Evolutionary conservation across 2,888 invertebrate species (phyloP), one percentile per base, ranked within the genome.

Genomic region (Esperia sulphurella): DNA sequence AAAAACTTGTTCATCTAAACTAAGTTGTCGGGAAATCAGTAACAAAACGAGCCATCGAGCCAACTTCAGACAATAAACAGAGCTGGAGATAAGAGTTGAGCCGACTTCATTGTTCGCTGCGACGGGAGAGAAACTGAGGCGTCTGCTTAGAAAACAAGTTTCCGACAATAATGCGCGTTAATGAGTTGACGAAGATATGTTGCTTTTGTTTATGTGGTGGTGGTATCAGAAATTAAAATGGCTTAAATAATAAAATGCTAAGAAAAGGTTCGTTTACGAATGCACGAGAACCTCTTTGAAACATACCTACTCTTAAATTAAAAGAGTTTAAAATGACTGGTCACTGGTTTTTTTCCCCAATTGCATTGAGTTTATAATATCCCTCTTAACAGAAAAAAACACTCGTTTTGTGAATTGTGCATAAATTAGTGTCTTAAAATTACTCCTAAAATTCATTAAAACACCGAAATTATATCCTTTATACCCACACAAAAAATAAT

Each of bases 51-150:
- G 69, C 78, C 67, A 78, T 72, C 73, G 68, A 74, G 70, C 75
- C 61, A 86, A 85, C 79, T 84, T 78, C 73, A 77, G 80, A 86
- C 87, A 87, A 88, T 88, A 84, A 83, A 85, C 83, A 80, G 72
- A 79, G 72, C 67, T 59, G 51, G 67, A 79, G 87, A 88, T 88
- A 88, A 80, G 63, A 71, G 73, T 61, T 62, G 69, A 61, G 60
- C 59, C 63, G 66, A 68, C 74, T 71, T 68, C 74, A 73, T 77
- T 77, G 76, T 77, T 67, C 64, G 14, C 8, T 5, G 9, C 14
- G n/a, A 21, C 21, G 2, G 10, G 9, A 37, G 29, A 41, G 40
- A 43, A 35, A 39, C 41, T 43, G 45, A 51, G 51, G 61, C 55
- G 57, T 61, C 63, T 68, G 73, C 74, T 73, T 73, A 66, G 66